Conservation (phyloP, 2,113 vertebrate species). For the Girardinichthys multiradiatus region DNA sequence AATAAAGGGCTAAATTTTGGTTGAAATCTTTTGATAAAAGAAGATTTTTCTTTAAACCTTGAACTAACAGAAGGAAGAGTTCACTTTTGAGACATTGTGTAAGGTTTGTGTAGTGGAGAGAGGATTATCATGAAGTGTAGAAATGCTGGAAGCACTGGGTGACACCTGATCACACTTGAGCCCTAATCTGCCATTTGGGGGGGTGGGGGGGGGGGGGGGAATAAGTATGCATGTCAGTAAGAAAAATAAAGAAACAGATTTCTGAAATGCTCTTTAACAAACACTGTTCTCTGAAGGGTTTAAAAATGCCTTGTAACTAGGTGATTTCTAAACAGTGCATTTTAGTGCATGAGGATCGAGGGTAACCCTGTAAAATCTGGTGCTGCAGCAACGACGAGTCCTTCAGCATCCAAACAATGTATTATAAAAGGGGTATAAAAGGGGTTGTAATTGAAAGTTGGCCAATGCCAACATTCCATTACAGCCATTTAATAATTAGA, state of each 20-base stretch:
- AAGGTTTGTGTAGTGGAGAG: conserved; percentile 56
- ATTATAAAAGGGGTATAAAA: neutral
- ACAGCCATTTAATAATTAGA: no score
- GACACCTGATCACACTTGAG: conserved; percentile 68
- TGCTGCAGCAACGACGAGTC: neutral
- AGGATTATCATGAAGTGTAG: conserved; percentile 35
- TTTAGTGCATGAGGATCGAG: conserved; percentile 3
- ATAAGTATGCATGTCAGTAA: conserved; percentile 9
- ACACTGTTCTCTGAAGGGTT: neutral
- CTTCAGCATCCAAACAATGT: neutral
- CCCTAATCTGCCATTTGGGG: conserved; percentile 74
- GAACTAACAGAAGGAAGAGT: conserved; percentile 16
- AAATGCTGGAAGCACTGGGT: conserved; percentile 23
- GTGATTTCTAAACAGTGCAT: conserved; percentile 6
- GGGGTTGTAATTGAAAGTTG: neutral
- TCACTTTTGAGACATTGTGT: conserved; percentile 38
- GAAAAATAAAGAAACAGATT: conserved; percentile 13
- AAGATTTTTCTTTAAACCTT: conserved; percentile 31
- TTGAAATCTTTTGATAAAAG: conserved; percentile 21
- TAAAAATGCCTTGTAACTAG: conserved; percentile 16
- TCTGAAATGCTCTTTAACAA: conserved; percentile 1
- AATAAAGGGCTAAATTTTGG: conserved; percentile 30
- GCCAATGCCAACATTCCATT: no score
- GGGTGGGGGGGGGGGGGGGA: neutral
- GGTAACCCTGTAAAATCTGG: conserved; percentile 17